Conservation (phyloP, 2,888 invertebrate genomes). For the Branchinecta sandiegonensis region DNA sequence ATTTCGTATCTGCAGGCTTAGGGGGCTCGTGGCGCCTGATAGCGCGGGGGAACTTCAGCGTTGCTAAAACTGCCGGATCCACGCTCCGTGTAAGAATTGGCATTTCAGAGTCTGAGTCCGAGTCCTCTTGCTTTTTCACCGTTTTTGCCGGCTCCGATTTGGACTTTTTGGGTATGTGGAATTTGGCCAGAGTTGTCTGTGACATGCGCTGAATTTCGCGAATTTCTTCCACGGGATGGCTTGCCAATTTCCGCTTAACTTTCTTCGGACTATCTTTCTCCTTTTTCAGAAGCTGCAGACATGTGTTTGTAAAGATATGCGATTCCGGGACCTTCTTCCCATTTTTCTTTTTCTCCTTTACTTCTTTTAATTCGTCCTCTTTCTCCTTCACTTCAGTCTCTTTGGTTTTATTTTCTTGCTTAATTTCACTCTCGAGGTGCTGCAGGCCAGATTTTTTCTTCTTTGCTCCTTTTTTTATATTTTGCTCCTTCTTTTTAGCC, state of each 20-base stretch:
- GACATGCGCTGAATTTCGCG: conserved; percentile 12
- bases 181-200: neutral
- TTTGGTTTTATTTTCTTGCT: neutral
- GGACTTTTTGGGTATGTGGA: neutral
- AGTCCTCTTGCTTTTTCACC: no score
- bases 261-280: no score
- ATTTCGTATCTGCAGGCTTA: no score
- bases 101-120: no score
- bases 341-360: neutral
- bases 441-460: neutral
- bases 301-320: neutral
- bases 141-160: neutral
- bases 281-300: neutral
- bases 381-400: neutral
- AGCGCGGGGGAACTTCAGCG: neutral
- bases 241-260: neutral
- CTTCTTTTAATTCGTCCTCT: neutral
- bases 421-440: neutral
- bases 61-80: no score
- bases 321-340: neutral
- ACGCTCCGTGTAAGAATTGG: no score
- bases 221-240: neutral
- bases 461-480: neutral
- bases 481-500: neutral
- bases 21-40: no score